Evolutionary conservation across 1,140 invertebrate species (phyloP), one percentile per base, ranked within the genome.

Genomic region (Aphelenchoides avenae): DNA sequence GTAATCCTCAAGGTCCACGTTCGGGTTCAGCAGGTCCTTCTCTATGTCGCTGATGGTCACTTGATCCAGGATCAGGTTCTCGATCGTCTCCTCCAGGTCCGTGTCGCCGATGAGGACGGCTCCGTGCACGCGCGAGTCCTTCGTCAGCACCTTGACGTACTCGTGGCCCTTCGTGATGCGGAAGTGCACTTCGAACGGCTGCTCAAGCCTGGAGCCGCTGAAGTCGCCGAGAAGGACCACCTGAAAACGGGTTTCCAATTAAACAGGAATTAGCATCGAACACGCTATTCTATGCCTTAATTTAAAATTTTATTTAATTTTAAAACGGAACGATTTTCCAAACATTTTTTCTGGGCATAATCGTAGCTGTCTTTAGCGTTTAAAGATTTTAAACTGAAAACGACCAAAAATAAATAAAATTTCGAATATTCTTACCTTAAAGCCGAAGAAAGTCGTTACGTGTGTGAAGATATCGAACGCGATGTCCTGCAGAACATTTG

Each of bases 401-500:
- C n/a, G n/a, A n/a, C n/a, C n/a, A n/a, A n/a, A n/a, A n/a, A n/a
- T n/a, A n/a, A n/a, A n/a, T n/a, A n/a, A n/a, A n/a, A n/a, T n/a
- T n/a, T n/a, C n/a, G n/a, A n/a, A n/a, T n/a, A n/a, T n/a, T n/a
- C n/a, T n/a, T 33, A 96, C 89, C 82, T 94, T 93, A 67, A 86
- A 90, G 2, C 89, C 89, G 81, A 96, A 97, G 71, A 98, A 87
- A 59, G 84, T 86, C 3, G 94, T 99, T 1, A 91, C 87, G 80
- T 98, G 94, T 0, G 91, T 86, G 76, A 98, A 98, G 15, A 97
- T 75, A 80, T 99, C 93, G 81, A 98, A 98, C 77, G 89, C 91
- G 79, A 95, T 92, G 77, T 95, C 91, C 79, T 88, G 84, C 11
- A 56, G 66, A 56, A 64, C 56, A 57, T 84, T 81, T 1, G 57